Percentiles rank a stretch among this genome's conserved stretches.
Evolutionary conservation across 2,113 vertebrate species (phyloP).

Genomic region (Eleginops maclovinus): DNA sequence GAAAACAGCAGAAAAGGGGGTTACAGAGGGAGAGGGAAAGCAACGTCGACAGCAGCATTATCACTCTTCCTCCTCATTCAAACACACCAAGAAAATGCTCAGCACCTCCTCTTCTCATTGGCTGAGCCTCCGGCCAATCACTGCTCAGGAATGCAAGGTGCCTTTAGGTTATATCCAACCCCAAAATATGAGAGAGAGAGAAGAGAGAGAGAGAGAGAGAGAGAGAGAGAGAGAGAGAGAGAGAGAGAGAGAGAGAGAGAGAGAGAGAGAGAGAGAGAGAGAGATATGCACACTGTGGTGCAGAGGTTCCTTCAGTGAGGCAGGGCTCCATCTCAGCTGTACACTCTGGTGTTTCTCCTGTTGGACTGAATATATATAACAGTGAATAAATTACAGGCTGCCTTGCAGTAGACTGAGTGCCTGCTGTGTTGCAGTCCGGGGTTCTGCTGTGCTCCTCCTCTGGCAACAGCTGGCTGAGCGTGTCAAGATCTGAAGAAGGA

Average conservation of each 20-base stretch:
- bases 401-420: conserved; percentile 62
- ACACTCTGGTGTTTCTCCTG: conserved; percentile 56
- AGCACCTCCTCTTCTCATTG: conserved; percentile 72
- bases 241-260: conserved; percentile 39
- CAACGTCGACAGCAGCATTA: conserved; percentile 72
- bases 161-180: conserved; percentile 89
- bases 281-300: conserved; percentile 67
- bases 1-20: conserved; percentile 47
- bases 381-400: conserved; percentile 75
- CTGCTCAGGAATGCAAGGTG: conserved; percentile 83
- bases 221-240: conserved; percentile 31
- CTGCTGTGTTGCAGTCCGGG: conserved; percentile 52
- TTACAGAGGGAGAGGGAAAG: conserved; percentile 50
- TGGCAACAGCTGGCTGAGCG: conserved; percentile 58
- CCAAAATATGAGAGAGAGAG: conserved; percentile 77
- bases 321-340: conserved; percentile 64
- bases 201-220: conserved; percentile 34
- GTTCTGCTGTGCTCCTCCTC: conserved; percentile 54
- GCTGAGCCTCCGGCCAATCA: conserved; percentile 80
- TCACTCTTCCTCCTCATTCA: conserved; percentile 73
- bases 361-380: conserved; percentile 58
- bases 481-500: conserved; percentile 39
- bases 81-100: conserved; percentile 73
- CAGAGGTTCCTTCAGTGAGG: conserved; percentile 75
- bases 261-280: conserved; percentile 35